Conservation (phyloP, 1,140 invertebrate genomes). For the Heliothis subflexa region DNA sequence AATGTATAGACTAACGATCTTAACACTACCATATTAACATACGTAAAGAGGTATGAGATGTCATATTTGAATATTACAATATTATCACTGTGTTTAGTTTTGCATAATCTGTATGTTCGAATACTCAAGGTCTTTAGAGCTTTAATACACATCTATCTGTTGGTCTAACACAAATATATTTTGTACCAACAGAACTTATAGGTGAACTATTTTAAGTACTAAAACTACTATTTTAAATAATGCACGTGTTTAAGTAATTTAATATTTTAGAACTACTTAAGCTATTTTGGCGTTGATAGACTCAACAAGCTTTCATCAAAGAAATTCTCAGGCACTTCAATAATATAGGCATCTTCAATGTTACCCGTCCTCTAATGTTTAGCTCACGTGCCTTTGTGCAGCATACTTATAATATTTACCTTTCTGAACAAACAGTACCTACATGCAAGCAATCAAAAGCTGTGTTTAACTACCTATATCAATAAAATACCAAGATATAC, state of each 20-base stretch:
- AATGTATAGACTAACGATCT: conserved; percentile 30
- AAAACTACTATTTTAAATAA: no score
- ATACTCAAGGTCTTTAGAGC: no score
- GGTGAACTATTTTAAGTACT: no score
- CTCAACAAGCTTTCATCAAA: not conserved
- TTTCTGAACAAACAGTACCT: conserved; percentile 24
- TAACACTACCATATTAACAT: conserved; percentile 41
- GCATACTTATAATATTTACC: conserved; percentile 35
- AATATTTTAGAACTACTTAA: no score
- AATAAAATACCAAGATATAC: conserved; percentile 36
- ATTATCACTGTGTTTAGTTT: not conserved
- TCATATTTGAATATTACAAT: conserved; percentile 20
- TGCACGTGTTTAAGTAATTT: no score
- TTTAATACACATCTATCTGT: no score
- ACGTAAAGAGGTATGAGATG: conserved; percentile 28
- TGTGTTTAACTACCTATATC: conserved; percentile 37
- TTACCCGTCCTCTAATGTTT: not conserved
- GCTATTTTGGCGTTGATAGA: not conserved
- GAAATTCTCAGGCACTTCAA: conserved; percentile 7
- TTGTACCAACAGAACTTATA: no score
- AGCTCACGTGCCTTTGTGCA: not conserved
- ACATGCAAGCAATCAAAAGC: conserved; percentile 33
- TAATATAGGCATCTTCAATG: not conserved
- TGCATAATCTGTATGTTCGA: not conserved
- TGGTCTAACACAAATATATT: no score